Evolutionary conservation across 2,113 vertebrate species (phyloP).

Genomic region (Callithrix jacchus): DNA sequence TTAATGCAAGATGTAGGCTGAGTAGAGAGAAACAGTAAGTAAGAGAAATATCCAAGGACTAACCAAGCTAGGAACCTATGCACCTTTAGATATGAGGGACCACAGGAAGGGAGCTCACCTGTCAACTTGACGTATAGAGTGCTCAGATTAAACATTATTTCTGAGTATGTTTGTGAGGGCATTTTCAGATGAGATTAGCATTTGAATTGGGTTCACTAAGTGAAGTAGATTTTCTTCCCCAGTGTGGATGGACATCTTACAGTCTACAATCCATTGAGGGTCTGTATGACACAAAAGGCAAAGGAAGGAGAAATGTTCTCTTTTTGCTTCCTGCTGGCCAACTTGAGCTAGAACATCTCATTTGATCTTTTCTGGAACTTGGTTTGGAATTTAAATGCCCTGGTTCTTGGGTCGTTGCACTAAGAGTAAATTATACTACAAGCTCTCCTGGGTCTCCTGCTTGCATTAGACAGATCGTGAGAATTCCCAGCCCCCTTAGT

Average conservation of each 20-base stretch:
- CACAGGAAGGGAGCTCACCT: background rate
- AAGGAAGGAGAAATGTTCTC: background rate
- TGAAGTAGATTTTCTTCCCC: background rate
- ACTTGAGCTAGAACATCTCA: background rate
- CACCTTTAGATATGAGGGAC: background rate
- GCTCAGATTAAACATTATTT: background rate
- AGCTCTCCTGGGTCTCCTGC: background rate
- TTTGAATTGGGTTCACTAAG: background rate
- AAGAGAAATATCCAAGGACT: background rate
- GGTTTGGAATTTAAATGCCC: background rate
- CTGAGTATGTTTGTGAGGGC: background rate
- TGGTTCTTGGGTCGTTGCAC: background rate
- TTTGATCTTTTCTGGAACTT: background rate
- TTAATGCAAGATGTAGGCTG: background rate
- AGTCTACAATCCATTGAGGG: background rate
- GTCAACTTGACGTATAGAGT: background rate
- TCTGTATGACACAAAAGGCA: background rate
- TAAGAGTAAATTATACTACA: background rate
- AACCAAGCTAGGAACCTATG: background rate
- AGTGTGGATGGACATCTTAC: background rate
- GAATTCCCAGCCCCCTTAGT: background rate
- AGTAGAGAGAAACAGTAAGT: background rate
- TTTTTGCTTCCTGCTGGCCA: background rate
- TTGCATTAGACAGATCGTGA: background rate
- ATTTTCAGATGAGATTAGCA: background rate